These are phyloP conservation scores for Psammodynastes pulverulentus DNA, from an alignment of 2,113 vertebrate genomes.

Conservation along the genomic window DNA sequence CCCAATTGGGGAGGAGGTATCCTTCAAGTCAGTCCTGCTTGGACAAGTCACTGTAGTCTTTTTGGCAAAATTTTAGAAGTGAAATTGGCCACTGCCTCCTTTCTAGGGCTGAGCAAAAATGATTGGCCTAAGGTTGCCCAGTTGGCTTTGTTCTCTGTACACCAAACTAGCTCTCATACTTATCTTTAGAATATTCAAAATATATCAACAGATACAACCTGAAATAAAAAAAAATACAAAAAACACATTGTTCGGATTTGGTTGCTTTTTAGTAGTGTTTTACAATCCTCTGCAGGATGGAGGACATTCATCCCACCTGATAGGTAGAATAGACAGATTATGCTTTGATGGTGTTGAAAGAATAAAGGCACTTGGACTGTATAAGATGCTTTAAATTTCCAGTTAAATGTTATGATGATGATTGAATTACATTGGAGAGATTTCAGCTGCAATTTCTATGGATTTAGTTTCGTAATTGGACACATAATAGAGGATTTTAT, in stretches of 20 bases:
- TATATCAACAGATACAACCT: neutral
- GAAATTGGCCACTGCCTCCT: neutral
- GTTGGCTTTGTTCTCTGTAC: neutral
- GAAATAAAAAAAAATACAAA: neutral
- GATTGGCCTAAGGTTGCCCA: neutral
- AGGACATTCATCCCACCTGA: neutral
- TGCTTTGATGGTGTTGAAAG: neutral
- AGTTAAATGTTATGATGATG: neutral
- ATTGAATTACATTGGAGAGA: neutral
- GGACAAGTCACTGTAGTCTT: neutral
- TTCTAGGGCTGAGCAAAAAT: neutral
- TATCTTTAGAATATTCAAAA: neutral
- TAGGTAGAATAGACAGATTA: neutral
- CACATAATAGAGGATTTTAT: neutral
- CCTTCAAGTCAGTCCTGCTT: neutral
- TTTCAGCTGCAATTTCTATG: neutral
- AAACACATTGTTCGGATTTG: neutral
- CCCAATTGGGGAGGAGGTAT: neutral
- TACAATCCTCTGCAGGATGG: neutral
- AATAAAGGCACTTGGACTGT: neutral
- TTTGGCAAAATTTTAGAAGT: neutral
- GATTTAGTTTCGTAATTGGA: neutral
- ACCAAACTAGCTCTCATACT: neutral
- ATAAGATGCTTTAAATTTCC: neutral
- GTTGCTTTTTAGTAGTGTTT: neutral